Base-by-base conservation (phyloP, 92 coral and sea anemone genomes). In the Zoanthus sociatus region DNA sequence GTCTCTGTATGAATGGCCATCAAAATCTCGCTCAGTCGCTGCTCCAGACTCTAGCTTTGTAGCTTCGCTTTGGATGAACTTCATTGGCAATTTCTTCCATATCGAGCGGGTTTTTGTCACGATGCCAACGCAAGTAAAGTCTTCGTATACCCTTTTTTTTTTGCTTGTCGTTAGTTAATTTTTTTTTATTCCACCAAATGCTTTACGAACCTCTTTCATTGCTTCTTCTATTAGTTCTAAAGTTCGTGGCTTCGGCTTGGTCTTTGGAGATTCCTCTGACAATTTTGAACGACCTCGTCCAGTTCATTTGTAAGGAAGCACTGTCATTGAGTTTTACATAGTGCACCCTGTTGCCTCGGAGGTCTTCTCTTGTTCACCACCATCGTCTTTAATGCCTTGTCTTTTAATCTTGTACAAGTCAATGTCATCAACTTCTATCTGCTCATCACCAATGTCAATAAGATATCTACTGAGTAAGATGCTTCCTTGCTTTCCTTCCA, bases 111-210 rank as follows among this genome's bases (percentile, higher is more conserved):
- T 94, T 96, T 87, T 94, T 94, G 92, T 96, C 98, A 3, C 98
- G 96, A 82, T 96, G 98, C 98, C 98, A 96, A 32, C 92, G 94
- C n/a, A 94, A 87, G 60, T 73, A 94, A 1, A 96, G 96, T 16
- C 98, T 93, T 45, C 66, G 86, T 0, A 96, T 15, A 0, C 94
- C 98, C 31, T 94, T 96, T 4, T 94, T 96, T 4, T 88, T 87
- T 16, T 90, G 86, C 85, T 88, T 87, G 73, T 90, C 94, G 37
- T 91, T 89, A 7, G 98, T 96, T 26, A 96, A 89, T 98, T 94
- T 20, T 94, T 56, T 26, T 26, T 94, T 53, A 93, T 93, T 55
- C 94, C 97, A 4, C 67, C 83, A 10, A 96, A 78, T 9, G 96
- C 95, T 86, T 91, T 93, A 4, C 89, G 86, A 15, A 96, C 95